Evolutionary conservation across 2,888 invertebrate genomes (phyloP), one percentile per base, ranked within the genome.

Genomic region (Shargacucullia verbasci): DNA sequence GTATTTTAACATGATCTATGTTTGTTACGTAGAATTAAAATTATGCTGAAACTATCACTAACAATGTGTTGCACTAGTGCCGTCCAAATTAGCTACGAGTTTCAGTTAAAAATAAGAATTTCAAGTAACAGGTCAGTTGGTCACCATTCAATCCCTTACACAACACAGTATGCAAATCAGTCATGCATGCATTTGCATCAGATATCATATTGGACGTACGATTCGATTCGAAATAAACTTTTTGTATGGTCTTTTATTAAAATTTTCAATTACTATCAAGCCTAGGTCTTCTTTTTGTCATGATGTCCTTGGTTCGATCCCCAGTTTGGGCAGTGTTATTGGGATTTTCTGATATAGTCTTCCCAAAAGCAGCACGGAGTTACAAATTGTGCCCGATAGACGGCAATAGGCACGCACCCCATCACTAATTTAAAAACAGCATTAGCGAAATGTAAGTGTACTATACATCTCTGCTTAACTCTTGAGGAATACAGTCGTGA

Each of bases 181-280:
- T 69, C 72, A 64, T 76, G 81, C 79, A 81, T 83, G 44, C 53
- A 85, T 84, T 84, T 83, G 70, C 79, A 83, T 83, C 55, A 38
- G 60, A 73, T 78, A 76, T 76, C 59, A 71, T 66, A 70, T 64
- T 65, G 56, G 52, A 69, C 50, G 53, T 54, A 43, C 52, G 54
- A 55, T 61, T 54, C 49, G 53, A 48, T 64, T 38, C 7, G 34
- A 12, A 41, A 34, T 59, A 62, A 59, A 52, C 50, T 47, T 54
- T 61, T 49, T 44, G 44, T 66, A 59, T 46, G 45, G 33, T 38
- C 13, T 59, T 53, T 31, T 47, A 56, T 53, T 33, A 25, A 48
- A 49, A 29, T 11, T 27, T 27, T 8, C 10, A 29, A 41, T 20
- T 38, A 20, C 10, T 20, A 6, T 6, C 11, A 20, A 6, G 15